Percentiles rank a stretch among this genome's conserved stretches.
Evolutionary conservation across 2,797 vertebrate genomes (phyloP).

Genomic region (Loriculus beryllinus): DNA sequence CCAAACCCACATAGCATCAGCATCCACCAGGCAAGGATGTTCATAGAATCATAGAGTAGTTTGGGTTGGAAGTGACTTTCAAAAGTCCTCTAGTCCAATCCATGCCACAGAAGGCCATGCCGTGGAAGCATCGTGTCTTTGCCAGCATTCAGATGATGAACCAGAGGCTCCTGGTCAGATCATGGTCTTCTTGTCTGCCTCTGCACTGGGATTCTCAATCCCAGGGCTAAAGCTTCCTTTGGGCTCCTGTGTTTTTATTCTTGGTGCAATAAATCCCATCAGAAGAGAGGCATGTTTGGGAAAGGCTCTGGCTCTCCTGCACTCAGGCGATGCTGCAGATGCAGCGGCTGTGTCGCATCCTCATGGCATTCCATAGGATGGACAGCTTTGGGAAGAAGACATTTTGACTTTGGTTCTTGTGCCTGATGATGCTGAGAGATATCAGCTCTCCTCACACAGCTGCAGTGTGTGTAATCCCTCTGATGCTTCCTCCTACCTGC

Average conservation of each 20-base stretch:
- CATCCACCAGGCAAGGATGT: rapidly evolving
- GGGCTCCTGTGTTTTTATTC: not conserved
- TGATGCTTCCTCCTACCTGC: conserved; percentile 33
- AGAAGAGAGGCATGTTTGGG: not conserved
- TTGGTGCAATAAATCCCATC: not conserved
- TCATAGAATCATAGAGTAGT: not conserved
- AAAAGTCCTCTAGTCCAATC: not conserved
- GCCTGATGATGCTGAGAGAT: not conserved
- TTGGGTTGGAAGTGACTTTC: not conserved
- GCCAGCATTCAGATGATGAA: not conserved
- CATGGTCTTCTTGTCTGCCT: not conserved
- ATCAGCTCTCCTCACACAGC: not conserved
- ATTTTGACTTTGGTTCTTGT: not conserved
- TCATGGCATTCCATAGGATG: rapidly evolving
- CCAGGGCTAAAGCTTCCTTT: not conserved
- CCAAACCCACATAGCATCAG: not conserved
- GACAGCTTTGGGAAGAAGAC: rapidly evolving
- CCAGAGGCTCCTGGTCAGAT: not conserved
- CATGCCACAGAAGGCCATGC: not conserved
- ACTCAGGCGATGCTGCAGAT: rapidly evolving
- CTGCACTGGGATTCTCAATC: not conserved
- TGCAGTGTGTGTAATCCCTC: not conserved
- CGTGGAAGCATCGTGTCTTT: not conserved
- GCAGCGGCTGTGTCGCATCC: rapidly evolving
- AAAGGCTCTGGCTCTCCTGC: not conserved